Base-by-base conservation (phyloP, 2,888 invertebrate genomes). In the Danaus chrysippus region DNA sequence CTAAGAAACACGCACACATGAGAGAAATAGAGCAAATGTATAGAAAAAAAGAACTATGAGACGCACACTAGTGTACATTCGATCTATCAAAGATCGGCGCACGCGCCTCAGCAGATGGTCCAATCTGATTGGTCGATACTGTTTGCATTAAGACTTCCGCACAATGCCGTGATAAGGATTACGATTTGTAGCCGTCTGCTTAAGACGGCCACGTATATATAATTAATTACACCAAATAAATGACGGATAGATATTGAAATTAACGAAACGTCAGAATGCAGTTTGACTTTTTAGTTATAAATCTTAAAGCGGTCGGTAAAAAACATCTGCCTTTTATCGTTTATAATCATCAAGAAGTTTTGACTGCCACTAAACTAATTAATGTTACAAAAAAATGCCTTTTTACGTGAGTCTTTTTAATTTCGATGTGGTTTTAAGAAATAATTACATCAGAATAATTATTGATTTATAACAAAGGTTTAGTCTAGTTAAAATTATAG, bases 91-190 rank as follows among this genome's bases (percentile, higher is more conserved):
- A 83, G 75, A 82, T 76, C 79, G 76, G 79, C 82, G 87, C 88
- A 84, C 86, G 73, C 84, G 88, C 83, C 75, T 75, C 76, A 81
- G 87, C 90, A 91, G 89, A 86, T 91, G 91, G 79, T 82, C 72
- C 64, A 69, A 69, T 71, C 75, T 80, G 84, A 90, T 90, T 91
- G 90, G 90, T 82, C 76, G 80, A 75, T 73, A 75, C 65, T 79
- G 79, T 84, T 86, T 84, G 80, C 76, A 81, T 83, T 84, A 79
- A 69, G 73, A 87, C 87, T 90, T 89, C 90, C 87, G 85, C 77
- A 84, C 84, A 85, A 84, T 80, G 75, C 75, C 72, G 61, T 79
- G 86, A 88, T 88, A 89, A 87, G 86, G 78, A 83, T 80, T 79
- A 85, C 82, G 79, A 82, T 82, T 84, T 85, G 82, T 77, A 75